A percentile compares a stretch with the other conserved stretches of the same genome.
Conservation (phyloP, 2,797 vertebrate species). For the Periparus ater region DNA sequence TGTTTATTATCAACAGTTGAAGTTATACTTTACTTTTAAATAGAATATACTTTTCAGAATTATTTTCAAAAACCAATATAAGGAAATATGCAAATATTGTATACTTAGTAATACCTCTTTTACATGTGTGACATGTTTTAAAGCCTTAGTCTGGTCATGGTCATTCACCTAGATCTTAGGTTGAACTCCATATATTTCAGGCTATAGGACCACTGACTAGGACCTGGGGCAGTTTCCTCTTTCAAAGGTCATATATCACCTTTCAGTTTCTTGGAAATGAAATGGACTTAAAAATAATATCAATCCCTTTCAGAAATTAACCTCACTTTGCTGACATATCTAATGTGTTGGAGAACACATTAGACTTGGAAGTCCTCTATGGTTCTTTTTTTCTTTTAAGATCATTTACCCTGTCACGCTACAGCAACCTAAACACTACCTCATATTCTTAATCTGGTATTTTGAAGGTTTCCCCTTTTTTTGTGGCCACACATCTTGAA, state of each 20-base stretch:
- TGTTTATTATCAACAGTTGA: neutral
- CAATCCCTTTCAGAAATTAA: neutral
- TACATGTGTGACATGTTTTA: neutral
- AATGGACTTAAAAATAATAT: neutral
- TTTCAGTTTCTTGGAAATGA: neutral
- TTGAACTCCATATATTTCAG: neutral
- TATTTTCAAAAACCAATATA: neutral
- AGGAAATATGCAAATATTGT: neutral
- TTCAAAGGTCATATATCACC: neutral
- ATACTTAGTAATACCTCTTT: neutral
- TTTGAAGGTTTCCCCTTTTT: neutral
- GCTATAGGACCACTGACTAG: neutral
- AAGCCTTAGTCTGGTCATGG: neutral
- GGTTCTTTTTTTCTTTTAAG: neutral
- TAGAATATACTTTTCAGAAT: neutral
- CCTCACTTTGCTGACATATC: neutral
- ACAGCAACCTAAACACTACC: neutral
- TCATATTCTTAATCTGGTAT: neutral
- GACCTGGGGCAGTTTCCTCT: neutral
- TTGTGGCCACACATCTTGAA: slow-evolving; percentile 20
- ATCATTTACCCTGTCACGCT: neutral
- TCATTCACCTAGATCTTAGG: neutral
- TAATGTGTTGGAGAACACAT: neutral
- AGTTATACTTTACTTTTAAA: neutral
- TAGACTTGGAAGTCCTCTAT: neutral